Evolutionary conservation across 2,113 vertebrate genomes (phyloP).

Genomic region (Ramphastos sulfuratus): DNA sequence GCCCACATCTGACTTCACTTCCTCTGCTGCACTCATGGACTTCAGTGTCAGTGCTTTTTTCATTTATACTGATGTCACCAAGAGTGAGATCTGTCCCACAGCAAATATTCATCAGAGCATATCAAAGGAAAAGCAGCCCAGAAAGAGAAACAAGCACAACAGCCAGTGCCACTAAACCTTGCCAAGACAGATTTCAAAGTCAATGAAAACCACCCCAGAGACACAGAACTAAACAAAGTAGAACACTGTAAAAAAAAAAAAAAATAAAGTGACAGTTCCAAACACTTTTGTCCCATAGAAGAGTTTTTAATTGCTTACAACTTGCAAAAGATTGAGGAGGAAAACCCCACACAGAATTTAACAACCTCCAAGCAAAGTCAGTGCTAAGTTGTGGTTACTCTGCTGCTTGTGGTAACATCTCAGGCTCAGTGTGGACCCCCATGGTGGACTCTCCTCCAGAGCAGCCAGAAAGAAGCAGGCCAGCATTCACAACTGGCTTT

Average conservation of each 20-base stretch:
- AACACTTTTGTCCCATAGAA: not conserved
- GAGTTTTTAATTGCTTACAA: not conserved
- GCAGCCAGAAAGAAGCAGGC: not conserved
- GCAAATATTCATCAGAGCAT: constrained; percentile 42
- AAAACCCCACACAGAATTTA: not conserved
- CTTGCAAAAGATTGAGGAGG: not conserved
- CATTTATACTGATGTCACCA: constrained; percentile 1
- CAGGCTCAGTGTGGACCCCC: not conserved
- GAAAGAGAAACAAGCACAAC: constrained; percentile 43
- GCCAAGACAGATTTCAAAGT: constrained; percentile 47
- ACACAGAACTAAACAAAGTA: constrained; percentile 3
- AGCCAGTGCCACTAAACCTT: not conserved
- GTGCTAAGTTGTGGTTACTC: not conserved
- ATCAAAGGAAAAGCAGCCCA: constrained; percentile 33
- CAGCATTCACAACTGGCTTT: not conserved
- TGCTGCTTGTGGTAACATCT: not conserved
- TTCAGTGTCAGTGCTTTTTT: not conserved
- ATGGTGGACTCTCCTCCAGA: not conserved
- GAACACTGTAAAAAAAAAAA: not conserved
- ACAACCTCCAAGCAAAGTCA: not conserved
- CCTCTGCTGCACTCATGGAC: not conserved
- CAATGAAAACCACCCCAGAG: not conserved
- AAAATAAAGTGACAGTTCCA: not conserved
- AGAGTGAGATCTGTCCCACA: constrained; percentile 40
- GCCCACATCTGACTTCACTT: not conserved